Conservation (phyloP, 2,797 vertebrate genomes). For the Spinus olivaceus region DNA sequence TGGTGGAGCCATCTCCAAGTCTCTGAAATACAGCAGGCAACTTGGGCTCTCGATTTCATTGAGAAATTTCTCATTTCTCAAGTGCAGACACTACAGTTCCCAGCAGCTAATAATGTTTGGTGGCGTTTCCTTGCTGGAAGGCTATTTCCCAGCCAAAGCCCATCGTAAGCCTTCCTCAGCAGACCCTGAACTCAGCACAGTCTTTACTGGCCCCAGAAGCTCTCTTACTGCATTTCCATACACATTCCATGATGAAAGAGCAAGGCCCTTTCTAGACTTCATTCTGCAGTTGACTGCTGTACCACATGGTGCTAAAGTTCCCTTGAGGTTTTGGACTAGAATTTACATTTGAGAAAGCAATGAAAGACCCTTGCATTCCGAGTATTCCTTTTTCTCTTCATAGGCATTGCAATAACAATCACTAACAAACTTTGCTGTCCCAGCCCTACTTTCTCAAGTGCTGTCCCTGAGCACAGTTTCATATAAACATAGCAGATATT, state of each 20-base stretch:
- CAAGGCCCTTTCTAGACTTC: not conserved
- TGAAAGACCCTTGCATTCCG: not conserved
- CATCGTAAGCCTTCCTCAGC: not conserved
- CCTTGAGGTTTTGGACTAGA: not conserved
- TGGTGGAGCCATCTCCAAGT: not conserved
- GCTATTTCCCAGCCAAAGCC: not conserved
- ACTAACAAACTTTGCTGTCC: not conserved
- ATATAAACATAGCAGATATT: not conserved
- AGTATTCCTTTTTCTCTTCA: not conserved
- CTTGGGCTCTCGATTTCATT: not conserved
- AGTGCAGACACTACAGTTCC: not conserved
- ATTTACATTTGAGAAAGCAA: not conserved
- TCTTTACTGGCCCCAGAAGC: not conserved
- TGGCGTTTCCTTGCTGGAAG: not conserved
- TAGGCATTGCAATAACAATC: not conserved
- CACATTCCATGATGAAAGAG: not conserved
- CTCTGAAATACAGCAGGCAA: not conserved
- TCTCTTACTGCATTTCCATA: not conserved
- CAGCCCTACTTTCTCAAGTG: not conserved
- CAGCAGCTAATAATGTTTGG: not conserved
- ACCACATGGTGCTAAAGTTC: not conserved
- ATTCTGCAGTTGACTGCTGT: not conserved
- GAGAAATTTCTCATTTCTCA: not conserved
- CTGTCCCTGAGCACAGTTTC: not conserved
- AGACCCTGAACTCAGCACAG: not conserved